Base-by-base conservation (phyloP, 2,113 vertebrate genomes). In the Monopterus albus region DNA sequence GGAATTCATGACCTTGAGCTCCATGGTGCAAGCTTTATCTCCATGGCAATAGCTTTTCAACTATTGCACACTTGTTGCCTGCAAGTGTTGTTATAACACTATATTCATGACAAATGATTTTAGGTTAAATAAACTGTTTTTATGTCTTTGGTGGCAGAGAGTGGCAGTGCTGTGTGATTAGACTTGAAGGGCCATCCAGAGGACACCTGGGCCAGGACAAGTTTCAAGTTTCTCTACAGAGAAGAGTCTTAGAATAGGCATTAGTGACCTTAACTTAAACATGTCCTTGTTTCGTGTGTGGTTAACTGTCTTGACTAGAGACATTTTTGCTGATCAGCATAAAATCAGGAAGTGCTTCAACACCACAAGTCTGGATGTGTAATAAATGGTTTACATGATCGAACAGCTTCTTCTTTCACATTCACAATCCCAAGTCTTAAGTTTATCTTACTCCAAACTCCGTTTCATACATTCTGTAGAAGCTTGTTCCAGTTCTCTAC, bases 1-100 rank as follows among this genome's bases (percentile, higher is more conserved):
- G 21, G 36, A 78, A 68, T 75, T 79, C 45, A 42, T 40, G 69
- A 87, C 80, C 78, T 78, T 77, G 31, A 57, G 66, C 28, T 28
- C 2, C 0, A 1, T 8, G 20, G 18, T 35, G n/a, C 10, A 11
- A 31, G 29, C 20, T 42, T 72, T 55, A 67, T 79, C 63, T 75
- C 65, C 8, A 0, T 1, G 40, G 13, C 18, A 9, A 0, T 18
- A 7, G 55, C 46, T 43, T 0, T 23, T 21, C n/a, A 2, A 46
- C n/a, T n/a, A n/a, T n/a, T n/a, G n/a, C n/a, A n/a, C n/a, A n/a
- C n/a, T n/a, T n/a, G n/a, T n/a, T n/a, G n/a, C n/a, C n/a, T n/a
- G n/a, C n/a, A n/a, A n/a, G n/a, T n/a, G n/a, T n/a, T n/a, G n/a
- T n/a, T n/a, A n/a, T n/a, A n/a, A 78, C 26, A 49, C 35, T 17